Base-by-base conservation (phyloP, 2,888 invertebrate species). In the Agrotis segetum region DNA sequence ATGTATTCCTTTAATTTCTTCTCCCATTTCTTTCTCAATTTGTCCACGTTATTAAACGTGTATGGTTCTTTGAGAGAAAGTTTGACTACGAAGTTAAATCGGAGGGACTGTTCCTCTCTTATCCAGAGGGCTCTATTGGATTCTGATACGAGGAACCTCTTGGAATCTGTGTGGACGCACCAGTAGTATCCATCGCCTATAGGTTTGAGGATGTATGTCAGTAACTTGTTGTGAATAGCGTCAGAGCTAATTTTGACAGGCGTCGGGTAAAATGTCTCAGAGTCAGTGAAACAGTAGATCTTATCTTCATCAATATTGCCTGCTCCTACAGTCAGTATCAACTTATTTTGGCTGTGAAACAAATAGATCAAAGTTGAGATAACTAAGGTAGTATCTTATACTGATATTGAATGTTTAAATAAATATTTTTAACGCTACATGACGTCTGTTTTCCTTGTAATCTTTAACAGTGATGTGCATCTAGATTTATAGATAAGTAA, bases 181-280 rank as follows among this genome's bases (percentile, higher is more conserved):
- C 96, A 96, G 72, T 96, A 96, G 81, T 94, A 94, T 11, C 96
- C 96, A 63, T 96, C 91, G 2, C 80, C 81, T 17, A 86, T 85
- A 0, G 93, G 90, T 63, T 87, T 90, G 0, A 95, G 82, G 4
- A 90, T 73, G 53, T 75, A 84, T 6, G 81, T 55, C 11, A 67
- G 44, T 24, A 90, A 91, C 4, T 81, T 78, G 60, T 89, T 83
- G n/a, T 84, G 77, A 4, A 85, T 83, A 2, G 85, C 84, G 13
- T 88, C 84, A 16, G 85, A 82, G 52, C 82, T 83, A 29, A 89
- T 84, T 70, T 88, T 88, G 2, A 95, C 91, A 64, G 77, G 77
- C 0, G 84, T 87, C 0, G 95, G 94, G 44, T 88, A 89, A 74
- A 90, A 92, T 14, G 78, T 85, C 4, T 86, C 79, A 0, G 96